phyloP scores from a whole-genome alignment of 2,888 invertebrate genomes.

The Stegophylla sp. region DNA sequence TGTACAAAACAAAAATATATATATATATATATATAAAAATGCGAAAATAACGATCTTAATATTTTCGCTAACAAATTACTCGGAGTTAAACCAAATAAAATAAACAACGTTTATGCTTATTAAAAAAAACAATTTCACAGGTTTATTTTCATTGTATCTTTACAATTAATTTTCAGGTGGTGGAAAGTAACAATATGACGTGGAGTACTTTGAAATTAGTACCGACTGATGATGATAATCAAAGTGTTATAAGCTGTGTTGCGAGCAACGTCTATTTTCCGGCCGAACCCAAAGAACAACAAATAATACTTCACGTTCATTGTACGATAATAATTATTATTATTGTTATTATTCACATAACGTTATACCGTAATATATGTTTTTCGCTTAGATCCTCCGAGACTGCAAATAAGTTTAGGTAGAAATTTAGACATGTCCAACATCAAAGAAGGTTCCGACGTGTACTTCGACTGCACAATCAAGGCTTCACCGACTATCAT shows the following conservation, averaged over 20 bases:
- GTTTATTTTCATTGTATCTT: background rate
- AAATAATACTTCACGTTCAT: conserved; percentile 77
- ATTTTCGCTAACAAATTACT: too few relatives aligned
- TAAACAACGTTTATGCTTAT: too few relatives aligned
- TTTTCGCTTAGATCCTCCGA: conserved; percentile 64
- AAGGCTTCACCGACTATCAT: conserved; percentile 65
- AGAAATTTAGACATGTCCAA: conserved; percentile 65
- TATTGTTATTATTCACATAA: too few relatives aligned
- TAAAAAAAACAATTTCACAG: too few relatives aligned
- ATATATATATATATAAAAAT: too few relatives aligned
- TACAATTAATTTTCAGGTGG: conserved; percentile 23
- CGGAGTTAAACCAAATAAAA: too few relatives aligned
- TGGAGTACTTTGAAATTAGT: conserved; percentile 51
- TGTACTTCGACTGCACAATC: conserved; percentile 66
- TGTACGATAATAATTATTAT: conserved; percentile 72
- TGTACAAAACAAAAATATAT: too few relatives aligned
- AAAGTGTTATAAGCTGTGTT: conserved; percentile 35
- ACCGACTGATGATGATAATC: conserved; percentile 36
- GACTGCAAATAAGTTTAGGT: conserved; percentile 65
- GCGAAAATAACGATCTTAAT: too few relatives aligned
- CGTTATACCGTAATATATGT: too few relatives aligned
- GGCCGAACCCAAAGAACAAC: conserved; percentile 78
- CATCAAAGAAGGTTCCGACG: conserved; percentile 66
- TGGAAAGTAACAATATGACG: conserved; percentile 44
- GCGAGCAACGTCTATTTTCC: conserved; percentile 63